These are phyloP conservation scores for Acanthoscelides obtectus DNA, from an alignment of 2,888 invertebrate species.

Conservation along the genomic window DNA sequence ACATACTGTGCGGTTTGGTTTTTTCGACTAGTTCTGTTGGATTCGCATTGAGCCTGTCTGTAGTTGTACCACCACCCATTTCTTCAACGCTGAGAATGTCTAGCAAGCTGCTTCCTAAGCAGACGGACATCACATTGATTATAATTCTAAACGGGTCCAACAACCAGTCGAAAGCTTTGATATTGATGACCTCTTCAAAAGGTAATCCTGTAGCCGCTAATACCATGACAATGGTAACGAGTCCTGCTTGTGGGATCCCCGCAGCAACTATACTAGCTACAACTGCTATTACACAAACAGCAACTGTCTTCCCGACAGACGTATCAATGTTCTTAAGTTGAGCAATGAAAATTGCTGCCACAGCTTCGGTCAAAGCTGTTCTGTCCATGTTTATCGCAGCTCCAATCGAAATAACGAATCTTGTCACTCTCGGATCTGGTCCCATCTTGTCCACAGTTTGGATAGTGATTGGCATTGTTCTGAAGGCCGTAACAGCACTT, in stretches of 20 bases:
- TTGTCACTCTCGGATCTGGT: slow-evolving; percentile 83
- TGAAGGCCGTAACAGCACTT: slow-evolving; percentile 94
- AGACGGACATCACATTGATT: slow-evolving; percentile 94
- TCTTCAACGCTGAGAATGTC: slow-evolving; percentile 78
- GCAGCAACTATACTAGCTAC: slow-evolving; percentile 97
- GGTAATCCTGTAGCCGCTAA: slow-evolving; percentile 86
- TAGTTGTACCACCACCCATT: slow-evolving; percentile 48
- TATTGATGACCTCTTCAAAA: slow-evolving; percentile 84
- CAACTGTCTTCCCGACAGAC: slow-evolving; percentile 82
- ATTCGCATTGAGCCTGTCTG: slow-evolving; percentile 49
- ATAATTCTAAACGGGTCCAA: slow-evolving; percentile 87
- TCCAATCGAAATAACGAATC: slow-evolving; percentile 95
- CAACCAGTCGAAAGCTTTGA: slow-evolving; percentile 89
- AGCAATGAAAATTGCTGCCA: slow-evolving; percentile 96
- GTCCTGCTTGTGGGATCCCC: slow-evolving; percentile 92
- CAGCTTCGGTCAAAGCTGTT: slow-evolving; percentile 95
- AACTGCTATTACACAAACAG: slow-evolving; percentile 87
- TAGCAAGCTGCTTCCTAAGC: slow-evolving; percentile 89
- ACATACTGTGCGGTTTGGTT: slow-evolving; percentile 36
- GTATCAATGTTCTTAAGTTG: slow-evolving; percentile 81
- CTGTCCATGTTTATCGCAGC: slow-evolving; percentile 99
- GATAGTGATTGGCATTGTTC: slow-evolving; percentile 88
- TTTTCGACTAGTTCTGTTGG: slow-evolving; percentile 64
- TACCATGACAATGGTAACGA: slow-evolving; percentile 95
- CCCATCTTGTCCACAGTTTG: slow-evolving; percentile 79